Base-by-base conservation (phyloP, 2,888 invertebrate genomes). In the Hypsopygia costalis region DNA sequence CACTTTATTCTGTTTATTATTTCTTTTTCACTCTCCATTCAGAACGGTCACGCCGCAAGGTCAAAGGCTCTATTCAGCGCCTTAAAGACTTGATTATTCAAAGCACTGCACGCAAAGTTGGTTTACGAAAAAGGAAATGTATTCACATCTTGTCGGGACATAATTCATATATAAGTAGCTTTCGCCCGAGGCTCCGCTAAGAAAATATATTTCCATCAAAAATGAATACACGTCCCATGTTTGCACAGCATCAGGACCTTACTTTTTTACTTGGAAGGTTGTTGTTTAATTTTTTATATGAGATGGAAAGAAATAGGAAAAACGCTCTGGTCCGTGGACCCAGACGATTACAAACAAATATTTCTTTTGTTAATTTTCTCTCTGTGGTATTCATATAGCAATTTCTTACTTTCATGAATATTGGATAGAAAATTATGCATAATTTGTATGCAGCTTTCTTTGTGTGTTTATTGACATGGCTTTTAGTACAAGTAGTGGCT, bases 131-230 rank as follows among this genome's bases (percentile, higher is more conserved):
- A 25, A 25, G 7, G 25, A 25, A 16, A 25, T 25, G 5, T 25
- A 5, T 25, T 25, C 25, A 25, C 25, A 6, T 4, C 29, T 11
- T 30, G 29, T 30, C 29, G 9, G 8, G 3, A 11, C 9, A 30
- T 30, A 30, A 30, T 30, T 11, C 29, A 30, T 30, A 30, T 6
- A 30, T 30, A 30, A 30, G 10, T 30, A 9, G 29, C 29, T 30
- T 9, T 30, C 1, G 11, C 10, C 29, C 29, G 29, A 10, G 10
- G 29, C 29, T 9, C 10, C 11, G 3, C 29, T 30, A 2, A 1
- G 3, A 30, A 30, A 10, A 30, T 30, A 30, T 10, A 11, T 10
- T 11, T 9, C 10, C 1, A 30, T 30, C 29, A 30, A 30, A 30
- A 30, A 30, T 30, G 29, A 30, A 30, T 30, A 30, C 10, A 5